Evolutionary conservation across 2,797 vertebrate species (phyloP).

Genomic region (Ataeniobius toweri): DNA sequence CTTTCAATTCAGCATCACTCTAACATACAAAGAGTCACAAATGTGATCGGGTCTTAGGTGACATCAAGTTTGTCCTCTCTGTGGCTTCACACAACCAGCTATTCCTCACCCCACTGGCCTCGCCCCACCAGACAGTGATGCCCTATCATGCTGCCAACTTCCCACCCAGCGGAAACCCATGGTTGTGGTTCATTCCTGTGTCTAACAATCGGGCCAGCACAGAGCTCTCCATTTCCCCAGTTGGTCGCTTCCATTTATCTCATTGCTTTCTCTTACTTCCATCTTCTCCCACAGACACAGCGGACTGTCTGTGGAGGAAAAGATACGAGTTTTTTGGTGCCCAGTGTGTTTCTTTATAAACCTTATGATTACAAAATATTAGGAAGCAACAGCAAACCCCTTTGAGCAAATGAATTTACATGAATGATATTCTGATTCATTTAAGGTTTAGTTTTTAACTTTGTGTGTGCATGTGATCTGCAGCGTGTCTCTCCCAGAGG

Average conservation of each 20-base stretch:
- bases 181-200: conserved; percentile 34
- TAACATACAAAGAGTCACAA: conserved; percentile 11
- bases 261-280: background rate
- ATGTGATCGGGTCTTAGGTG: conserved; percentile 37
- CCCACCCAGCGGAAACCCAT: conserved; percentile 27
- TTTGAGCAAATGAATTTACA: background rate
- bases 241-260: conserved; percentile 44
- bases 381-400: background rate
- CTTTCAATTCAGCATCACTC: background rate
- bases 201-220: conserved; percentile 21
- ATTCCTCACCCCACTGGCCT: background rate
- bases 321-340: conserved; percentile 10
- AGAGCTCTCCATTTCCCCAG: conserved; percentile 22
- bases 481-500: conserved; percentile 93
- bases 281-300: conserved; percentile 13
- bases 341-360: background rate
- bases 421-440: background rate
- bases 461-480: conserved; percentile 70
- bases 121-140: conserved; percentile 27
- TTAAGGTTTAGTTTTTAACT: background rate
- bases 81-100: conserved; percentile 10
- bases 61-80: conserved; percentile 36
- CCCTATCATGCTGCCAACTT: conserved; percentile 35
- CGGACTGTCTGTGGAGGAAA: conserved; percentile 2
- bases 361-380: background rate